A percentile compares a stretch with the other conserved stretches of the same genome.
These are phyloP conservation scores for Labeo catla DNA, from an alignment of 2,113 vertebrate species.

Conservation along the genomic window DNA sequence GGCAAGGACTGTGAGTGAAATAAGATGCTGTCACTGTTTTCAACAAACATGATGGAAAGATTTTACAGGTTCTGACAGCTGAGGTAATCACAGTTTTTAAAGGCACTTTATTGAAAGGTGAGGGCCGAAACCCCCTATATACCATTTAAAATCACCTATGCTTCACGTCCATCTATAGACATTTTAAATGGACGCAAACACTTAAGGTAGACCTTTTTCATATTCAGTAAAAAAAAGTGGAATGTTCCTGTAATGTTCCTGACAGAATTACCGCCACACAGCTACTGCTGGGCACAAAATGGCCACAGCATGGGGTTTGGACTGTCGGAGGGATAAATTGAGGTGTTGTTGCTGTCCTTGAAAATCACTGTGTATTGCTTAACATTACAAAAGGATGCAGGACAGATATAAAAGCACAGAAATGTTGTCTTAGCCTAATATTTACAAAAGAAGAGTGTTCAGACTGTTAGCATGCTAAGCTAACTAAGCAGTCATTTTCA, in stretches of 20 bases:
- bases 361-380: neutral
- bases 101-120: neutral
- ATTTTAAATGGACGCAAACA: neutral
- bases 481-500: slow-evolving; percentile 25
- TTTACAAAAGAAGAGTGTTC: neutral
- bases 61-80: neutral
- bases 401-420: neutral
- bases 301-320: slow-evolving; percentile 11
- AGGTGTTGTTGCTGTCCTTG: slow-evolving; percentile 17
- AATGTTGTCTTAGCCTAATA: neutral
- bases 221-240: neutral
- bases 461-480: slow-evolving; percentile 28
- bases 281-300: slow-evolving; percentile 11
- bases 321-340: neutral
- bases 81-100: neutral
- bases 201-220: neutral
- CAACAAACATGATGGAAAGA: neutral
- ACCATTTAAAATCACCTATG: neutral
- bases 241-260: neutral
- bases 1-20: neutral
- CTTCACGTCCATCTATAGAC: neutral
- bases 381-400: neutral
- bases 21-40: neutral
- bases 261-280: neutral
- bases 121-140: neutral